These are phyloP conservation scores for Achatina immaculata DNA, from an alignment of 1,140 invertebrate species.

Conservation along the genomic window DNA sequence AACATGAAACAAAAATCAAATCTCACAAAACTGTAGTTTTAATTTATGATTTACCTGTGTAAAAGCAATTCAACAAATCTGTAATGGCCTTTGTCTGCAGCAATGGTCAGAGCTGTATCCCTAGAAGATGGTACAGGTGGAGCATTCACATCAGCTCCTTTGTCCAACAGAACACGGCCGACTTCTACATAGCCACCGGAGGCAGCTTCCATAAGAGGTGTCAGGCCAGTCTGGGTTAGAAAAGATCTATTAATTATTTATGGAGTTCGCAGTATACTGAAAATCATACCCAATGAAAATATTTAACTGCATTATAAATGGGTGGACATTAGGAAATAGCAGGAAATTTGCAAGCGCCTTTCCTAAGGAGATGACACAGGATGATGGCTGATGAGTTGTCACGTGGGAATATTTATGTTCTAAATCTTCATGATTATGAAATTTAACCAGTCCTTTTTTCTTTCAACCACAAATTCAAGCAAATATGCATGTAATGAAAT, in stretches of 20 bases:
- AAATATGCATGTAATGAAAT: too few relatives aligned
- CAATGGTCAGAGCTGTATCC: conserved; percentile 98
- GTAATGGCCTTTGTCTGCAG: conserved; percentile 98
- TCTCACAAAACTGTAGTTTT: neutral
- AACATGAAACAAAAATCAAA: neutral
- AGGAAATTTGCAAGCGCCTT: too few relatives aligned
- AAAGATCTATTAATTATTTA: neutral
- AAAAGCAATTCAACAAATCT: conserved; percentile 91
- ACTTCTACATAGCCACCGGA: conserved; percentile 99
- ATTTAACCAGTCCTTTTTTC: too few relatives aligned
- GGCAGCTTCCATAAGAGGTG: conserved; percentile 98
- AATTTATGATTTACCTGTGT: conserved; percentile 47
- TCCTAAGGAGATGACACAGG: too few relatives aligned
- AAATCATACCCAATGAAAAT: too few relatives aligned
- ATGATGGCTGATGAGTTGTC: too few relatives aligned
- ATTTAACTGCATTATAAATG: too few relatives aligned
- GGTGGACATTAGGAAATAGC: too few relatives aligned
- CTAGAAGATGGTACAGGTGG: conserved; percentile 97
- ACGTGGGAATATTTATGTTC: too few relatives aligned
- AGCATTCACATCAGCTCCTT: conserved; percentile 98
- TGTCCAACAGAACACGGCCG: conserved; percentile 92
- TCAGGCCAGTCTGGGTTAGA: conserved; percentile 86
- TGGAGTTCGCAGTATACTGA: too few relatives aligned
- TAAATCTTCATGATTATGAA: too few relatives aligned
- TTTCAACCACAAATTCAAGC: too few relatives aligned